Conservation (phyloP, 2,113 vertebrate species). For the Cyprinodon brontotheroides region DNA sequence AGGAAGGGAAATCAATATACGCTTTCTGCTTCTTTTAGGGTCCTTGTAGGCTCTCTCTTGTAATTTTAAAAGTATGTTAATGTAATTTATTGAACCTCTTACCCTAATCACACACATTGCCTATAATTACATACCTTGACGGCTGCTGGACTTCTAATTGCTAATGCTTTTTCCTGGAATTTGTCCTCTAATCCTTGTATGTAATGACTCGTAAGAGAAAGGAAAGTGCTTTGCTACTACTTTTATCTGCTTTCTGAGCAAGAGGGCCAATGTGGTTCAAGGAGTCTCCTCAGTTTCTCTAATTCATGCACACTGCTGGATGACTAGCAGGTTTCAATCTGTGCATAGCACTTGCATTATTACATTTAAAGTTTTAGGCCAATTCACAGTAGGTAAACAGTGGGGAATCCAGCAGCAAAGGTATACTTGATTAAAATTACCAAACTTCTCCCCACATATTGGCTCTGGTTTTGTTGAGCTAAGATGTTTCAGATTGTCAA, state of each 20-base stretch:
- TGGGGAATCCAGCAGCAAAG: background rate
- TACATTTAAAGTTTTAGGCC: background rate
- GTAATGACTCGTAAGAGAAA: slow-evolving; percentile 72
- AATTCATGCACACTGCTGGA: slow-evolving; percentile 19
- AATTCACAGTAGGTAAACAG: background rate
- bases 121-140: slow-evolving; percentile 82
- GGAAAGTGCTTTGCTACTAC: slow-evolving; percentile 68
- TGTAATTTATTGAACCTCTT: slow-evolving; percentile 85
- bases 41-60: slow-evolving; percentile 69
- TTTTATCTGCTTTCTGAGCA: slow-evolving; percentile 43
- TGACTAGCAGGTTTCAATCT: slow-evolving; percentile 3
- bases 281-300: slow-evolving; percentile 7
- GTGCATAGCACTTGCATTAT: slow-evolving; percentile 9
- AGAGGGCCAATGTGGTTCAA: slow-evolving; percentile 18
- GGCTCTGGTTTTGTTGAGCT: background rate
- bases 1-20: slow-evolving; percentile 79
- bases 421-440: background rate
- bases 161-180: slow-evolving; percentile 83
- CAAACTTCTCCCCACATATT: background rate
- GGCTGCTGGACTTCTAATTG: slow-evolving; percentile 78
- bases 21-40: slow-evolving; percentile 75
- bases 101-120: slow-evolving; percentile 83
- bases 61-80: slow-evolving; percentile 83
- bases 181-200: slow-evolving; percentile 75
- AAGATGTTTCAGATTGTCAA: background rate